Evolutionary conservation across 2,888 invertebrate species (phyloP).

Genomic region (Trachelus iudaicus): DNA sequence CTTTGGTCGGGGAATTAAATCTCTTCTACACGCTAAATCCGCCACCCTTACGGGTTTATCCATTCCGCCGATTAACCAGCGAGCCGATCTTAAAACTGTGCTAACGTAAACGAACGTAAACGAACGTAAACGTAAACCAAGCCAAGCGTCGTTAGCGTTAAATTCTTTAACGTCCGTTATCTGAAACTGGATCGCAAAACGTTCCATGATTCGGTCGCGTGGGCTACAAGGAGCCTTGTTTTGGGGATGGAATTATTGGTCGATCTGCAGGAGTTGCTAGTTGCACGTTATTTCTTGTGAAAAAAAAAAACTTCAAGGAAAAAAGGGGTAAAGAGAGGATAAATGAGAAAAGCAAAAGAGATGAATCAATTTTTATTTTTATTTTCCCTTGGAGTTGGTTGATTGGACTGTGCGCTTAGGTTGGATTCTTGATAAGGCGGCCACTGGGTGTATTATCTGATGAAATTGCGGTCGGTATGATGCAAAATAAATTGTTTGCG

Average conservation of each 20-base stretch:
- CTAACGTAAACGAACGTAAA: neutral
- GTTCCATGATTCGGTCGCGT: neutral
- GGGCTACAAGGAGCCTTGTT: too few relatives aligned
- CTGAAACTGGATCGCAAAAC: neutral
- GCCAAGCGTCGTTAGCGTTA: neutral
- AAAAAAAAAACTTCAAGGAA: neutral
- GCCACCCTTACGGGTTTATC: neutral
- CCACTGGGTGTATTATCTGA: neutral
- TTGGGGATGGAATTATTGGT: too few relatives aligned
- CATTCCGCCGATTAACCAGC: neutral
- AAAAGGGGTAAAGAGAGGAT: neutral
- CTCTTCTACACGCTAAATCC: neutral
- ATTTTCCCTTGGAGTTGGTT: neutral
- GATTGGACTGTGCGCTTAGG: neutral
- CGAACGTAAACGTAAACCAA: neutral
- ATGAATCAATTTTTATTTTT: neutral
- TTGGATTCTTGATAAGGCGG: neutral
- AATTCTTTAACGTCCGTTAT: neutral
- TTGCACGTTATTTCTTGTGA: too few relatives aligned
- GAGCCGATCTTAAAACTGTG: neutral
- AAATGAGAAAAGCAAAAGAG: neutral
- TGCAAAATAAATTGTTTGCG: neutral
- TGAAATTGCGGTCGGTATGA: neutral
- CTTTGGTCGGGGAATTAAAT: neutral
- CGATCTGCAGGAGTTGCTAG: too few relatives aligned